Evolutionary conservation across 2,113 vertebrate genomes (phyloP).

Genomic region (Thamnophis sirtalis): DNA sequence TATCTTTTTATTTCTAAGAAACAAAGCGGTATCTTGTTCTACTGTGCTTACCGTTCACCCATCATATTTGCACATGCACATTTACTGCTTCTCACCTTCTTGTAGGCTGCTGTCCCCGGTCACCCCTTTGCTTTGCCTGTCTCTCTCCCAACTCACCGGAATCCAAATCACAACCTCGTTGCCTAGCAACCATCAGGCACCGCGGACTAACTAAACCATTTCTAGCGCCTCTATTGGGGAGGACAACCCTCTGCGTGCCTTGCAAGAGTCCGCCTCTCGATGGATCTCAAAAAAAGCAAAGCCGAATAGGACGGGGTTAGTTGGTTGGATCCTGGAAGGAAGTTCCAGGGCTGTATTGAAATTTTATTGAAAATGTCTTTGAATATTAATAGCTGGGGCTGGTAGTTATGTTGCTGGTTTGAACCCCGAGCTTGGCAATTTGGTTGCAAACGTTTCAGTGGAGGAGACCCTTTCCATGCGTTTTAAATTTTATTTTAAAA

Average conservation of each 20-base stretch:
- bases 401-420: too few relatives aligned
- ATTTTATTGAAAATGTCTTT: neutral
- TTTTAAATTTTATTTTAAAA: neutral
- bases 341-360: neutral
- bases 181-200: neutral
- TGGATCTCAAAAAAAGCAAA: neutral
- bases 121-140: neutral
- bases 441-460: too few relatives aligned
- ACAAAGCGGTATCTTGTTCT: neutral
- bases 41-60: neutral
- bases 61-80: neutral
- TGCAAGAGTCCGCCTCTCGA: neutral
- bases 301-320: neutral
- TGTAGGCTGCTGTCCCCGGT: neutral
- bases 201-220: neutral
- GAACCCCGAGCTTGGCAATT: too few relatives aligned
- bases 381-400: too few relatives aligned
- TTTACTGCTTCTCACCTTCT: neutral
- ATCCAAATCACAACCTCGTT: neutral
- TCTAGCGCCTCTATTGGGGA: accelerated
- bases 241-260: neutral
- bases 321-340: neutral
- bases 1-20: neutral
- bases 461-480: too few relatives aligned
- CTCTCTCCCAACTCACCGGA: neutral